These are phyloP conservation scores for Orchestia grillus DNA, from an alignment of 1,140 invertebrate genomes.

Conservation along the genomic window DNA sequence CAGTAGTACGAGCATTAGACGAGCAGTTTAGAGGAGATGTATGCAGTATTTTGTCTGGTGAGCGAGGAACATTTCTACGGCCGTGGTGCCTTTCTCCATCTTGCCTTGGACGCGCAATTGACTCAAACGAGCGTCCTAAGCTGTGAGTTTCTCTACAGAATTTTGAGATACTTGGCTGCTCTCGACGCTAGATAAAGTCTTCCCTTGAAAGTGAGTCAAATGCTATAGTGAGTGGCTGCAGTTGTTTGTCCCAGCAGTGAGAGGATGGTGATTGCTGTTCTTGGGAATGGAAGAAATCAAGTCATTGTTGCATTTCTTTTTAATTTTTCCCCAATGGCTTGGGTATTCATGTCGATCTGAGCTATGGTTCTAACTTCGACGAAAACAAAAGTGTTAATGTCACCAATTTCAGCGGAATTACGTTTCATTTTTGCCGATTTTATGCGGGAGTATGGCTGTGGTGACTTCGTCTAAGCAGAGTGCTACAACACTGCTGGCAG, in stretches of 20 bases:
- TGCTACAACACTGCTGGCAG: no score
- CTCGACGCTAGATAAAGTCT: background rate
- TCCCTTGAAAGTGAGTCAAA: background rate
- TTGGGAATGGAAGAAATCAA: background rate
- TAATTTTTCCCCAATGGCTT: background rate
- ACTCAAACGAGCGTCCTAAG: constrained; percentile 6
- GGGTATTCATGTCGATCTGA: background rate
- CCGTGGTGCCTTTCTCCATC: background rate
- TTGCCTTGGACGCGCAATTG: constrained; percentile 5
- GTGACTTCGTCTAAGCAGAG: no score
- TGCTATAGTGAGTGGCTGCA: background rate
- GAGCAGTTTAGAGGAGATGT: background rate
- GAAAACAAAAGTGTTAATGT: background rate
- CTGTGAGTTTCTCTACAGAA: constrained; percentile 7
- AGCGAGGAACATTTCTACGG: background rate
- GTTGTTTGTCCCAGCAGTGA: background rate
- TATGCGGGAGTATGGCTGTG: background rate
- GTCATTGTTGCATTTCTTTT: background rate
- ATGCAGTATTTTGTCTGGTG: background rate
- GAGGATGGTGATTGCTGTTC: background rate
- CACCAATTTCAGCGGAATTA: background rate
- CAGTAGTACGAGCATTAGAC: background rate
- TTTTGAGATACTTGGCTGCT: constrained; percentile 7
- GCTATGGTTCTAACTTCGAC: background rate
- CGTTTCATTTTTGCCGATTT: background rate